Base-by-base conservation (phyloP, 2,888 invertebrate species). In the Gryllus longicercus region DNA sequence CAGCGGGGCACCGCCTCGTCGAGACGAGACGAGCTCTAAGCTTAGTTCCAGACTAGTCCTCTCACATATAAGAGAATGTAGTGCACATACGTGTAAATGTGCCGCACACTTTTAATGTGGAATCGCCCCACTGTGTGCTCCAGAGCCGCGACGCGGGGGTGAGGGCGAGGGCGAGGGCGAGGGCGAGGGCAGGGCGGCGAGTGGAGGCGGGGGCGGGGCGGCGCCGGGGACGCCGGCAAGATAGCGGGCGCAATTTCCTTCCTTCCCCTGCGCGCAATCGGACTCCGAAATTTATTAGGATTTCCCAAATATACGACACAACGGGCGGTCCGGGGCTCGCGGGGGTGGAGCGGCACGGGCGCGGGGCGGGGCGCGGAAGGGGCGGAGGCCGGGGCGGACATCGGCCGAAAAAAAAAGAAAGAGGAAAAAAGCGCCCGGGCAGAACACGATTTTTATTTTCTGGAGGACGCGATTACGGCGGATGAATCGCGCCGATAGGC, bases 401-500 rank as follows among this genome's bases (percentile, higher is more conserved):
- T 18, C 16, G n/a, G n/a, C 63, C 16, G n/a, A n/a, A 63, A 63
- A 63, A 63, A 18, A 63, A 10, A 63, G 14, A 63, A 63, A 63
- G 63, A 63, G 16, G 16, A n/a, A 63, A 63, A 63, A 63, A 11
- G 63, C 14, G 14, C n/a, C n/a, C 16, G 63, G n/a, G 63, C n/a
- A n/a, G 63, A 63, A 63, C 63, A 63, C 63, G 63, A 63, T 63
- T 63, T 63, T 63, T 63, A 63, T 63, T 63, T 63, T 63, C 63
- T 63, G 63, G 63, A 63, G 63, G 63, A 63, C 63, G 63, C 63
- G 63, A 63, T 63, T 63, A 63, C 63, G 63, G 63, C n/a, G 63
- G 63, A 63, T 63, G 63, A 63, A 63, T 63, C 76, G 77, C 77
- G 77, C 14, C 77, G 77, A 21, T 50, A 49, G 77, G 77, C 77